A percentile compares a stretch with the other conserved stretches of the same genome.
Conservation (phyloP, 2,113 vertebrate species). For the Raja brachyura region DNA sequence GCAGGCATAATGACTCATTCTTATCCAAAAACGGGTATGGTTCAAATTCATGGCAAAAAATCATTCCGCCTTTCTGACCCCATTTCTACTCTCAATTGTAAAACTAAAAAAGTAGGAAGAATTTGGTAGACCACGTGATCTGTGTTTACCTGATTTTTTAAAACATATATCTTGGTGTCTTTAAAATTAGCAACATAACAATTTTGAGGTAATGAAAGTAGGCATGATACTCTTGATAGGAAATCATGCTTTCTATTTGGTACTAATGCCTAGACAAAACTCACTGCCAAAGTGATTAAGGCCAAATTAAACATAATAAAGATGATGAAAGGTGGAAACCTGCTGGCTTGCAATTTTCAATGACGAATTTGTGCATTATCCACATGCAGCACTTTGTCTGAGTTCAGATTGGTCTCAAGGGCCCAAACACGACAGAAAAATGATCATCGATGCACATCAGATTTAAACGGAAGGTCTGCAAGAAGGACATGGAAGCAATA, state of each 20-base stretch:
- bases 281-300: not conserved
- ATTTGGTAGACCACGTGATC: not conserved
- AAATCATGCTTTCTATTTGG: not conserved
- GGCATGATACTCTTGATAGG: not conserved
- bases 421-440: not conserved
- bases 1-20: not conserved
- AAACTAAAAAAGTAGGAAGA: not conserved
- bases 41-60: not conserved
- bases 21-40: not conserved
- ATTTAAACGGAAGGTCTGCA: not conserved
- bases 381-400: not conserved
- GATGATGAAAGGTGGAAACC: not conserved
- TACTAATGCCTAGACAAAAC: not conserved
- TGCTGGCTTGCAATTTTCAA: constrained; percentile 22
- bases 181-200: not conserved
- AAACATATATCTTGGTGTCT: not conserved
- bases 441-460: not conserved
- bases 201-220: not conserved
- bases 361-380: not conserved
- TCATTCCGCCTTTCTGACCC: not conserved
- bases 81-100: not conserved
- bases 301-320: not conserved
- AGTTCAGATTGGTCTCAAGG: not conserved
- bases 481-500: not conserved
- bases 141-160: not conserved